Percentiles rank a stretch among this genome's conserved stretches.
Evolutionary conservation across 2,888 invertebrate genomes (phyloP).

Genomic region (Chaetogeoica ovagalla): DNA sequence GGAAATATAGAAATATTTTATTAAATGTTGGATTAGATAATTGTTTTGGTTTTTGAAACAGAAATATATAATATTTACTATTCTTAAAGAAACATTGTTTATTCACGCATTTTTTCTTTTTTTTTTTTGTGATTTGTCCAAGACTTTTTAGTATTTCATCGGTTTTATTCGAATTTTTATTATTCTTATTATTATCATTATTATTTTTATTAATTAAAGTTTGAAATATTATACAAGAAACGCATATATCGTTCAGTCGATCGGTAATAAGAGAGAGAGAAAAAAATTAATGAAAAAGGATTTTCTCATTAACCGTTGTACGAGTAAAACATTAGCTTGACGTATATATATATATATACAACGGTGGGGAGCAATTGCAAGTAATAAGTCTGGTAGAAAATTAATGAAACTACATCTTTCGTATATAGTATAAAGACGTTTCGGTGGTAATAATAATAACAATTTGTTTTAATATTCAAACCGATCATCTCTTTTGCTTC

Average conservation of each 20-base stretch:
- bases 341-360: slow-evolving; percentile 43
- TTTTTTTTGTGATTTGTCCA: slow-evolving; percentile 19
- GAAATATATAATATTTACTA: background rate
- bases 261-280: slow-evolving; percentile 23
- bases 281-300: slow-evolving; percentile 46
- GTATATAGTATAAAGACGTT: slow-evolving; percentile 48
- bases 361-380: slow-evolving; percentile 49
- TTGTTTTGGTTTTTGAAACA: background rate
- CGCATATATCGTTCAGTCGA: slow-evolving; percentile 25
- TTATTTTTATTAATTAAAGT: slow-evolving; percentile 43
- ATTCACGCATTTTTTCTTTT: background rate
- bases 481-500: slow-evolving; percentile 50
- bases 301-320: slow-evolving; percentile 50
- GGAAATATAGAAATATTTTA: no score
- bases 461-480: slow-evolving; percentile 53
- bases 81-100: background rate
- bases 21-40: no score
- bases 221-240: slow-evolving; percentile 46
- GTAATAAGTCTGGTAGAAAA: slow-evolving; percentile 52
- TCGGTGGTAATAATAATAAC: slow-evolving; percentile 53
- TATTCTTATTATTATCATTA: background rate
- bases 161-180: slow-evolving; percentile 24
- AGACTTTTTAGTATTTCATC: background rate
- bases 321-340: slow-evolving; percentile 51
- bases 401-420: slow-evolving; percentile 52